Conservation (phyloP, 2,888 invertebrate species). For the Tineola bisselliella region DNA sequence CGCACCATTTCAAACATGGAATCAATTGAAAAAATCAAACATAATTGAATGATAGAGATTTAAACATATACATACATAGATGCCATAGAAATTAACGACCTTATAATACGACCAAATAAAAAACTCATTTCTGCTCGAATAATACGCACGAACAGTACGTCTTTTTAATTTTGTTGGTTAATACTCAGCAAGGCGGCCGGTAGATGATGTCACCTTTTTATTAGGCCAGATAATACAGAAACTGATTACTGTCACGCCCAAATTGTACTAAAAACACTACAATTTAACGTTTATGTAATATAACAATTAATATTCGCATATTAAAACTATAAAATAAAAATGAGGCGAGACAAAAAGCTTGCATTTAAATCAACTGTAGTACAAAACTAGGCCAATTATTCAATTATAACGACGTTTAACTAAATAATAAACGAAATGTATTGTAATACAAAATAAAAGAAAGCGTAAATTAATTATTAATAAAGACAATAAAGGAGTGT, state of each 20-base stretch:
- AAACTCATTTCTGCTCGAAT: not conserved
- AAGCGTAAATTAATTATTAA: not conserved
- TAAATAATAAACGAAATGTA: not conserved
- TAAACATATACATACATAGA: not conserved
- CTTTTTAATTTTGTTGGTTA: slow-evolving; percentile 31
- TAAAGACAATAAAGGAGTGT: not conserved
- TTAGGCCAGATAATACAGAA: slow-evolving; percentile 46
- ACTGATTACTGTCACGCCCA: slow-evolving; percentile 54
- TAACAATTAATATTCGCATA: not conserved
- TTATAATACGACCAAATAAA: not conserved
- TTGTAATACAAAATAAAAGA: not conserved
- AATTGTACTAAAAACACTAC: slow-evolving; percentile 22
- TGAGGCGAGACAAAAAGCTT: too few species aligned
- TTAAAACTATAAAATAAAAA: not conserved
- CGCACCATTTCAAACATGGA: not conserved
- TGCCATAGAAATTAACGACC: not conserved
- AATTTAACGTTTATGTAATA: slow-evolving; percentile 5
- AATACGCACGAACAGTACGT: not conserved
- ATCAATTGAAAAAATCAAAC: not conserved
- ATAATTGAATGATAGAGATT: not conserved
- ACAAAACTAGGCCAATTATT: not conserved
- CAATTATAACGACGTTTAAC: not conserved
- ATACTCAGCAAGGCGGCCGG: slow-evolving; percentile 37
- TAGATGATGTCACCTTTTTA: slow-evolving; percentile 51
- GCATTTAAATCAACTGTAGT: too few species aligned